Percentiles rank a stretch among this genome's conserved stretches.
Conservation (phyloP, 1,140 invertebrate genomes). For the Drosophila murphyi region DNA sequence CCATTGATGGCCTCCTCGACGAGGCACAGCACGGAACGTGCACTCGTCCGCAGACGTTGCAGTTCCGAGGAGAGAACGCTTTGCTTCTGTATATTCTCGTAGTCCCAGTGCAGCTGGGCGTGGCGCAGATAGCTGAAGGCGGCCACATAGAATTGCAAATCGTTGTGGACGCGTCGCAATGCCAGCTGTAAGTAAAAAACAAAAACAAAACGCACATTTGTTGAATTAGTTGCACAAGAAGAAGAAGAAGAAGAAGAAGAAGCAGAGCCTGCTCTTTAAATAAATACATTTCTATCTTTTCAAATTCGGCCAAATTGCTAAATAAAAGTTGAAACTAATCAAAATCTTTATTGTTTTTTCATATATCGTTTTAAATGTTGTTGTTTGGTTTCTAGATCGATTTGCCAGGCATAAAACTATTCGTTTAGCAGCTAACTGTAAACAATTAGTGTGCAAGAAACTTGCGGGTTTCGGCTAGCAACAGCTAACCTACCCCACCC, state of each 20-base stretch:
- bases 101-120: constrained; percentile 60
- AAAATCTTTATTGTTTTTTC: no score
- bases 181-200: constrained; percentile 46
- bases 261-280: no score
- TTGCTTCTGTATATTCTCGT: constrained; percentile 21
- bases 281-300: background rate
- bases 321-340: background rate
- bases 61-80: constrained; percentile 49
- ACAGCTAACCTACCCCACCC: background rate
- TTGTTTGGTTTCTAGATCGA: no score
- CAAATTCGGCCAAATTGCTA: no score
- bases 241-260: background rate
- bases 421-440: constrained; percentile 10
- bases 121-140: constrained; percentile 66
- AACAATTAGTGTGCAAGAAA: constrained; percentile 3
- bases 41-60: constrained; percentile 31
- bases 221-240: background rate
- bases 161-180: constrained; percentile 61
- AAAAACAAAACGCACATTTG: background rate
- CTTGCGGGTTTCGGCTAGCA: background rate
- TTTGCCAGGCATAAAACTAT: background rate
- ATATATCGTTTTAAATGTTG: no score
- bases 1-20: constrained; percentile 66
- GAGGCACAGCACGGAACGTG: constrained; percentile 54
- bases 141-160: constrained; percentile 72